Evolutionary conservation across 1,140 invertebrate genomes (phyloP).

Genomic region (Chlorops oryzae): DNA sequence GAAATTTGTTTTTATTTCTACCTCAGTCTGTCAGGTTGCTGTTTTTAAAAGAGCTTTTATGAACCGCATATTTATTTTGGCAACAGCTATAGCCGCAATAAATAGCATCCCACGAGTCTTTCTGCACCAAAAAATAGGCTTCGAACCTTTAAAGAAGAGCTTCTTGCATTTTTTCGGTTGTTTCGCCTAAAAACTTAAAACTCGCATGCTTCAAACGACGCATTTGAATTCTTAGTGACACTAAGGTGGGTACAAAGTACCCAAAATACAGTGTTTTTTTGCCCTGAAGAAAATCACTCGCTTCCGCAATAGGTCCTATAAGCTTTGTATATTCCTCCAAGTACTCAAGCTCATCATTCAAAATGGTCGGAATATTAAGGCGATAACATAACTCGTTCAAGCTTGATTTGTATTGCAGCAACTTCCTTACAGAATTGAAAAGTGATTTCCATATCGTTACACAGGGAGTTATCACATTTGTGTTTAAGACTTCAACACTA

Average conservation of each 20-base stretch:
- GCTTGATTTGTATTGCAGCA: conserved; percentile 1
- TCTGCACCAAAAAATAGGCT: not conserved
- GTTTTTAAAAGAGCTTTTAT: conserved; percentile 4
- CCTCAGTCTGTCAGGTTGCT: not conserved
- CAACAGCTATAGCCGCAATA: no score
- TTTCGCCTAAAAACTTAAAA: no score
- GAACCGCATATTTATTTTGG: no score
- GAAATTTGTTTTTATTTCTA: no score
- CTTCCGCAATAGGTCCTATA: conserved; percentile 1
- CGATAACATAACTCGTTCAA: not conserved
- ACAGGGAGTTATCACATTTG: conserved; percentile 12
- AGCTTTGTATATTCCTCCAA: conserved; percentile 3
- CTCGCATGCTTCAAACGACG: no score
- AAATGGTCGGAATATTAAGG: not conserved
- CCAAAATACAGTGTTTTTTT: conserved; percentile 2
- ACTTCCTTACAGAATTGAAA: conserved; percentile 14
- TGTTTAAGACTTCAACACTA: conserved; percentile 13
- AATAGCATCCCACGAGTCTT: no score
- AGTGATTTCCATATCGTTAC: conserved; percentile 23
- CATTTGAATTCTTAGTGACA: not conserved
- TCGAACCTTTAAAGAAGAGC: conserved; percentile 2
- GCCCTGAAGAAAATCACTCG: not conserved
- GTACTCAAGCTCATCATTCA: not conserved
- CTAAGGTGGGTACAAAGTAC: not conserved
- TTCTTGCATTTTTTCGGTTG: no score